These are phyloP conservation scores for Limnothrissa miodon DNA, from an alignment of 2,113 vertebrate genomes.

Conservation along the genomic window DNA sequence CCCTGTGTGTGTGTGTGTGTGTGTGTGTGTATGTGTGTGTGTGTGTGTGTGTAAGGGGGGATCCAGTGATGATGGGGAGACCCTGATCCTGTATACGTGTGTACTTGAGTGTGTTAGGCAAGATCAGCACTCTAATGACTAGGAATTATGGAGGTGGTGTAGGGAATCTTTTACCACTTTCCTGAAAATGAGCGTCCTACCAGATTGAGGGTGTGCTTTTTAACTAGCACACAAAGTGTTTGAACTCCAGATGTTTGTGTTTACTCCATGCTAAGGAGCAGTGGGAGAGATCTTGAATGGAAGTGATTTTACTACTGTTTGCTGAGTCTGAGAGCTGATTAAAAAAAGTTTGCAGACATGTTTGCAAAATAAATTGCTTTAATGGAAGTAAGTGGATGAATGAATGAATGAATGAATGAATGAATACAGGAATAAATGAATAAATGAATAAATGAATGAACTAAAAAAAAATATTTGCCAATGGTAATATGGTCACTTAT, in stretches of 20 bases:
- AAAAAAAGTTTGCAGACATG: not conserved
- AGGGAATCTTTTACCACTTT: not conserved
- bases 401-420: not conserved
- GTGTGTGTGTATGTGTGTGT: not conserved
- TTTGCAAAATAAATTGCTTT: not conserved
- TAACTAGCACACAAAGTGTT: slow-evolving; percentile 17
- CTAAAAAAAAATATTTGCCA: too few species aligned
- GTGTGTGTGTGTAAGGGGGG: slow-evolving; percentile 4
- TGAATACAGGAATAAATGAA: not conserved
- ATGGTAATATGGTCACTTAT: too few species aligned
- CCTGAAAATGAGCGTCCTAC: not conserved
- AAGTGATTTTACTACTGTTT: slow-evolving; percentile 15
- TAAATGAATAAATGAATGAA: not conserved
- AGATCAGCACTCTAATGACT: not conserved
- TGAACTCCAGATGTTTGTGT: slow-evolving; percentile 38
- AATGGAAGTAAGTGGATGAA: not conserved
- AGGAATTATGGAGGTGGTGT: not conserved
- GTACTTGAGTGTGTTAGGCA: not conserved
- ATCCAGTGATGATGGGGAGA: too few species aligned
- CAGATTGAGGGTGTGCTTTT: slow-evolving; percentile 15
- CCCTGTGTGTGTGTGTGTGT: not conserved
- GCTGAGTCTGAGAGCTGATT: not conserved
- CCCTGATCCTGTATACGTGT: not conserved
- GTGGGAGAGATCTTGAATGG: slow-evolving; percentile 16
- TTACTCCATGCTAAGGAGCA: slow-evolving; percentile 25